Base-by-base conservation (phyloP, 30 jellyfish, hydroid and myxozoan genomes). In the Phacellophora camtschatica region DNA sequence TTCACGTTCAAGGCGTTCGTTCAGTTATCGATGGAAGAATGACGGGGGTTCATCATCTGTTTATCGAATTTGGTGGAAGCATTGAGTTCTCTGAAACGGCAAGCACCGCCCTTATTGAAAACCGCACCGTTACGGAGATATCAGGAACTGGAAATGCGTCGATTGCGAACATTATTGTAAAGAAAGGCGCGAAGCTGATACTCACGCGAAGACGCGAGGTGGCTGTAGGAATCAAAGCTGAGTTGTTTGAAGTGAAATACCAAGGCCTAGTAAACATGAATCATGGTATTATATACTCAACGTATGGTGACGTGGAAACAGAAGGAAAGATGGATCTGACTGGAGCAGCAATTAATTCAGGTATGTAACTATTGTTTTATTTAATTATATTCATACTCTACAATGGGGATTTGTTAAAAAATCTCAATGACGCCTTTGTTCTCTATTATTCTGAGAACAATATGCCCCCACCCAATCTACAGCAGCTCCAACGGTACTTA, bases 41-140 rank as follows among this genome's bases (percentile, higher is more conserved):
- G 84, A 81, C 92, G 70, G 92, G 92, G 48, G 92, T 81, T n/a
- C 92, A 81, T 51, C 84, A 68, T 54, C 56, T 81, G 79, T 81
- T 65, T 69, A 53, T 66, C 27, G 92, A 81, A 62, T 79, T 65
- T 32, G 50, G 84, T 45, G 41, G 76, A 22, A 66, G 84, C 50
- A 35, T 81, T 5, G 92, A 66, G 57, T 55, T 81, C 15, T 81
- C 92, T 12, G 92, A 81, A 41, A 81, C 84, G 0, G 92, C 92
- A 11, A 81, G 84, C 53, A 81, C 92, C 23, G 84, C 92, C 0
- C 19, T 81, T 51, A 45, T 81, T 23, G 92, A 81, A 45, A 81
- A 81, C 37, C 55, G 79, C 0, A 66, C 92, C 16, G 31, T 41
- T 45, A 77, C 73, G 4, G 81, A 77, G 10, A 24, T 77, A 2